Base-by-base conservation (phyloP, 2,888 invertebrate species). In the Ormyrus rosae region DNA sequence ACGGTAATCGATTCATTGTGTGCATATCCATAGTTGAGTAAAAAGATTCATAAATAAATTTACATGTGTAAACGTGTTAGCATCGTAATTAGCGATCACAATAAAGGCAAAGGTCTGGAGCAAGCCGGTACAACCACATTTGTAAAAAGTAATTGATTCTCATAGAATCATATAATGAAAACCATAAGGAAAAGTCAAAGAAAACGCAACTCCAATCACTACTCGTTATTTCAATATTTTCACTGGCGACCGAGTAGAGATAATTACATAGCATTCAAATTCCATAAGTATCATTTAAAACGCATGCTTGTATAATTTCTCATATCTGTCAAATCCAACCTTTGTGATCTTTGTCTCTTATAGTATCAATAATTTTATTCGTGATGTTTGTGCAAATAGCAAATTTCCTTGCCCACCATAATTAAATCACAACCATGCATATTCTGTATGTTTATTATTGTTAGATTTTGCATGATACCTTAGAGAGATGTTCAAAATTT, bases 201-300 rank as follows among this genome's bases (percentile, higher is more conserved):
- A 86, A 85, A 88, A 89, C 88, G 87, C 90, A 90, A 89, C 90
- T 90, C 90, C 90, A 90, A 90, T 90, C 89, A 87, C 86, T 86
- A 86, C 85, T 86, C 85, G 83, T 86, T 82, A 83, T 81, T 34
- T 80, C 67, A 85, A 81, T 34, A 83, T 81, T 82, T 85, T 85
- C 83, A 88, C 90, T 90, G 90, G 90, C 90, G 89, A 87, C 87
- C 86, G 85, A 84, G 84, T 85, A 84, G 84, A 85, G 83, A 84
- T 81, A 63, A 71, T 13, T 78, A 61, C 71, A 81, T 77, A 80
- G 75, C 75, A 70, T 75, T 70, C 60, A 56, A 72, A 83, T 81
- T 81, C 13, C 11, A 71, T 48, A 65, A 70, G 65, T 65, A 75
- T 80, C 65, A 51, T 75, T 4, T 34, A 34, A 34, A 34, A 34